phyloP scores from a whole-genome alignment of 2,888 invertebrate species.

The Rhogogaster chlorosoma region DNA sequence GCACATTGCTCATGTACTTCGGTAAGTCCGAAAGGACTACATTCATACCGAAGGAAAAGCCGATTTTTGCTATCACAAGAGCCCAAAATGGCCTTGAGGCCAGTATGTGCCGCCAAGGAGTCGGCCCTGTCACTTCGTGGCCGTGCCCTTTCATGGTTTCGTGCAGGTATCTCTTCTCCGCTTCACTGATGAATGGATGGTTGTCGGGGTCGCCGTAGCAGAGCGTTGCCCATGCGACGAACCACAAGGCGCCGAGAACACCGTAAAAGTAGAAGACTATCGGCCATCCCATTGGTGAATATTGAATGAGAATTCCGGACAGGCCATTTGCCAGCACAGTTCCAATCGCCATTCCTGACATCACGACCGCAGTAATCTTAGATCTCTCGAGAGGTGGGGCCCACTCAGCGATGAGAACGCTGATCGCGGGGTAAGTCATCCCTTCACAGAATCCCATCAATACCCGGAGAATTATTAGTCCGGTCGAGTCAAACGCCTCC shows the following conservation, averaged over 20 bases:
- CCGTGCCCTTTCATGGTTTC: constrained; percentile 81
- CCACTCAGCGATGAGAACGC: constrained; percentile 82
- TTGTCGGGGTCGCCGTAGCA: constrained; percentile 81
- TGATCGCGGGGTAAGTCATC: constrained; percentile 82
- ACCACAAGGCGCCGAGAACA: constrained; percentile 85
- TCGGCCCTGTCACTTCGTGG: constrained; percentile 80
- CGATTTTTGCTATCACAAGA: constrained; percentile 77
- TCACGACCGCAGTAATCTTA: constrained; percentile 81
- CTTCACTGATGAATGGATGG: constrained; percentile 87
- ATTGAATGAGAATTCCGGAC: constrained; percentile 83
- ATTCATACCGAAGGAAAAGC: constrained; percentile 86
- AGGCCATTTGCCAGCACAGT: constrained; percentile 80
- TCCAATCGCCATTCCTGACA: constrained; percentile 81
- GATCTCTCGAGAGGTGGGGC: constrained; percentile 81
- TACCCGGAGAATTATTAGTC: constrained; percentile 81
- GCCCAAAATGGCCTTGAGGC: constrained; percentile 71
- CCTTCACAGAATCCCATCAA: constrained; percentile 81
- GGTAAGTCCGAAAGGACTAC: constrained; percentile 86
- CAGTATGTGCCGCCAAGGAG: constrained; percentile 87
- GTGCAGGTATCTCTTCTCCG: constrained; percentile 84
- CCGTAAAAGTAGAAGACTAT: constrained; percentile 89
- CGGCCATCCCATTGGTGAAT: constrained; percentile 82
- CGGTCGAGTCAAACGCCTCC: constrained; percentile 78
- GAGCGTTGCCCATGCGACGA: constrained; percentile 64
- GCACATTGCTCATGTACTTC: constrained; percentile 85